phyloP scores from a whole-genome alignment of 2,888 invertebrate genomes.

The Drosophila ezoana region DNA sequence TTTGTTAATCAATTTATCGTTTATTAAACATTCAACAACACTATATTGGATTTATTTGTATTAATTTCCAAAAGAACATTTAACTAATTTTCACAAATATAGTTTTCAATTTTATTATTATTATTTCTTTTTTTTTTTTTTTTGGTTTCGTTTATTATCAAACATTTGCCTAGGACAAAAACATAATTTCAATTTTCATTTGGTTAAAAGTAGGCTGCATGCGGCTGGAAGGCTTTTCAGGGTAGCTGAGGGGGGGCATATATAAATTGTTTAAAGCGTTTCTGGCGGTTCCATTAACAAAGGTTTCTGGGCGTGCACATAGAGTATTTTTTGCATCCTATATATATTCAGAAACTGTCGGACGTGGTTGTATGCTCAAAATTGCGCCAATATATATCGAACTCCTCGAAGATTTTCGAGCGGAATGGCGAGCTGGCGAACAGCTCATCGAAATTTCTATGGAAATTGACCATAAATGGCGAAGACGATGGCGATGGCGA shows the following conservation, averaged over 20 bases:
- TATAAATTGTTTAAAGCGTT: conserved; percentile 46
- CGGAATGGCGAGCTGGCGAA: conserved; percentile 81
- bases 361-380: conserved; percentile 62
- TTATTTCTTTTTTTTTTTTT: conserved; percentile 36
- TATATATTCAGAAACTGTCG: conserved; percentile 44
- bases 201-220: conserved; percentile 61
- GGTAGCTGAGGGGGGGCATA: conserved; percentile 9
- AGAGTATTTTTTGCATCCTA: neutral
- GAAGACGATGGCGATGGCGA: conserved; percentile 30
- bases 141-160: conserved; percentile 16
- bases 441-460: conserved; percentile 75
- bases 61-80: conserved; percentile 44
- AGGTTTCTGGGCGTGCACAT: conserved; percentile 41
- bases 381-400: conserved; percentile 82
- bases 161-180: conserved; percentile 31
- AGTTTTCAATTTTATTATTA: neutral
- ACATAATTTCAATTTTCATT: conserved; percentile 46
- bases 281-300: conserved; percentile 56
- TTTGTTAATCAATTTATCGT: conserved; percentile 68
- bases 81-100: conserved; percentile 48
- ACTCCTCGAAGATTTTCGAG: conserved; percentile 78
- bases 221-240: conserved; percentile 41
- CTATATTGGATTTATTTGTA: conserved; percentile 42
- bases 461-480: conserved; percentile 57
- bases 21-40: conserved; percentile 78